A percentile compares a stretch with the other conserved stretches of the same genome.
phyloP scores from a whole-genome alignment of 2,888 invertebrate genomes.

The Harpagoxenus sublaevis region DNA sequence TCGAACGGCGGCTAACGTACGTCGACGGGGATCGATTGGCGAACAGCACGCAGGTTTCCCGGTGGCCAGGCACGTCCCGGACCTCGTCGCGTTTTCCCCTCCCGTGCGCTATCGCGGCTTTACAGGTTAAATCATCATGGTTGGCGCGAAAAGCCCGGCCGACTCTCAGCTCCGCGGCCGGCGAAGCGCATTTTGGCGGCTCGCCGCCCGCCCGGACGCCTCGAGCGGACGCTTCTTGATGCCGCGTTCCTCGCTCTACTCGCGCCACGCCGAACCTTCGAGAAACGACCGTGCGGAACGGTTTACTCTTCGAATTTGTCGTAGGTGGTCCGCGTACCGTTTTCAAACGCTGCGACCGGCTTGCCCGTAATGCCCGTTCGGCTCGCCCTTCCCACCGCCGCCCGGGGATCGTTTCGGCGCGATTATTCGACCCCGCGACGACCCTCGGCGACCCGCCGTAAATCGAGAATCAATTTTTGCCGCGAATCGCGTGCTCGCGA shows the following conservation, averaged over 20 bases:
- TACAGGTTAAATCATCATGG: constrained; percentile 76
- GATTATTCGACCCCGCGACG: background rate
- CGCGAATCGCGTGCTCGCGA: background rate
- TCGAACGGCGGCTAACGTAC: background rate
- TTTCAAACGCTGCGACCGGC: constrained; percentile 75
- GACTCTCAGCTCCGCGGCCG: constrained; percentile 32
- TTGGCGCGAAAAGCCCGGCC: constrained; percentile 81
- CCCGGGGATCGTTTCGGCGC: constrained; percentile 17
- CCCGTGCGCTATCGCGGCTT: constrained; percentile 3
- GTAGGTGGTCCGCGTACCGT: constrained; percentile 59
- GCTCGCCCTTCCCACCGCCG: constrained; percentile 63
- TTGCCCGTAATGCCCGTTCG: constrained; percentile 69
- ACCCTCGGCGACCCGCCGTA: background rate
- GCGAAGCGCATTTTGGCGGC: background rate
- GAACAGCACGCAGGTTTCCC: background rate
- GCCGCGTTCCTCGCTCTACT: constrained; percentile 27
- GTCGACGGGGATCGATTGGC: constrained; percentile 28
- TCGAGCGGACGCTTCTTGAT: background rate
- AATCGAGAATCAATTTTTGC: constrained; percentile 35
- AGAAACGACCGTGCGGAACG: background rate
- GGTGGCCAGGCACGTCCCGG: background rate
- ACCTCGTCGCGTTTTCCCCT: background rate
- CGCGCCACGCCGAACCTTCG: background rate
- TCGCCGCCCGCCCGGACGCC: background rate
- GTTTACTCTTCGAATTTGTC: constrained; percentile 64